Evolutionary conservation across 2,797 vertebrate genomes (phyloP).

Genomic region (Enteromius viviparus): DNA sequence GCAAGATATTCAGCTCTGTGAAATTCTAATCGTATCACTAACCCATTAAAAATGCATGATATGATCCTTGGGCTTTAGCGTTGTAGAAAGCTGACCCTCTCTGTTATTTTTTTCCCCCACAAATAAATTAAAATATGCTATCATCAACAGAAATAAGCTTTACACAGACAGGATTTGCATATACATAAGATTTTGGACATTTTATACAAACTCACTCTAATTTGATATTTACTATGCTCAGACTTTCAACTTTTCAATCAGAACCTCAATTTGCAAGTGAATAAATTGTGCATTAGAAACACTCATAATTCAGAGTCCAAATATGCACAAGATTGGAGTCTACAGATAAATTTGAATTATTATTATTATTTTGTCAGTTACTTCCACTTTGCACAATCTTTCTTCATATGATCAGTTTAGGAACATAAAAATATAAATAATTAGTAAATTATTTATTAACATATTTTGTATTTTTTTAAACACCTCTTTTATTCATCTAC

Average conservation of each 20-base stretch:
- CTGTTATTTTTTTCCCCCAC: conserved; percentile 59
- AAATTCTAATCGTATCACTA: conserved; percentile 69
- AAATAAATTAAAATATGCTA: conserved; percentile 69
- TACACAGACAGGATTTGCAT: conserved; percentile 63
- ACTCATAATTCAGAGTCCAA: conserved; percentile 54
- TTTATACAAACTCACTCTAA: conserved; percentile 61
- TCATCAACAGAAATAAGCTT: conserved; percentile 66
- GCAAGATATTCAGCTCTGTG: conserved; percentile 67
- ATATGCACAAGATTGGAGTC: conserved; percentile 48
- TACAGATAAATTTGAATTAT: background rate
- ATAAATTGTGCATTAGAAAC: conserved; percentile 60
- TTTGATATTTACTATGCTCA: conserved; percentile 59
- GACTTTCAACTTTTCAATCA: conserved; percentile 56
- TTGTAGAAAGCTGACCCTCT: conserved; percentile 64
- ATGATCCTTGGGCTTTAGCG: conserved; percentile 62
- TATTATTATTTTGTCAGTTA: background rate
- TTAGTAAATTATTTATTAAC: background rate
- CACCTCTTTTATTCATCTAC: background rate
- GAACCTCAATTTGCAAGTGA: conserved; percentile 59
- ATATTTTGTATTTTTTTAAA: background rate
- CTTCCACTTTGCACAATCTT: background rate
- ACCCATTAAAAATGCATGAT: conserved; percentile 76
- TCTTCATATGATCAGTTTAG: too few species aligned
- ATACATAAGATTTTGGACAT: conserved; percentile 58
- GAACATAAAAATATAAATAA: background rate